Evolutionary conservation across 2,797 vertebrate genomes (phyloP), one percentile per base, ranked within the genome.

Genomic region (Echiichthys vipera): DNA sequence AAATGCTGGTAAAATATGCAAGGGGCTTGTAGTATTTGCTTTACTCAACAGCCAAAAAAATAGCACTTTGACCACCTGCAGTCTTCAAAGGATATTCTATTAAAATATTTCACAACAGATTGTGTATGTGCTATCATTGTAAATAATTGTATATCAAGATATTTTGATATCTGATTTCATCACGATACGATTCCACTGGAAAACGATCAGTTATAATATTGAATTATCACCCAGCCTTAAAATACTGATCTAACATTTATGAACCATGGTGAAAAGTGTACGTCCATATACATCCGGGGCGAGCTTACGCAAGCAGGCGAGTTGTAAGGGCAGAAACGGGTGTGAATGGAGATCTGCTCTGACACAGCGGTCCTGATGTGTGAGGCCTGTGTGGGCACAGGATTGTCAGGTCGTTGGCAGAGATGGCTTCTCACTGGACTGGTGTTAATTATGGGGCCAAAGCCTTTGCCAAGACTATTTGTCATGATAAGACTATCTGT

Each of bases 381-480:
- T 47, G 76, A 81, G 71, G 78, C 74, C 80, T 58, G 43, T 63
- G 66, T 67, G 66, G 71, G 78, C 72, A 57, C 55, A 51, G 67
- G 71, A 50, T 72, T 54, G 71, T 66, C 80, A 74, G 87, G 80
- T 80, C 27, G 20, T 37, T 56, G 78, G 54, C 65, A 64, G 46
- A 82, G 46, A 81, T 37, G 67, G 40, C 63, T 84, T 61, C 68
- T 87, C 85, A 42, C 69, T 83, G 74, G 63, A 46, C 71, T 59
- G 77, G 77, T 81, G 80, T 75, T 88, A 86, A 88, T 82, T 75
- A 80, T 64, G 66, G 58, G 70, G 80, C 74, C 65, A 79, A 73
- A 80, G 77, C 75, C 80, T 74, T 71, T 74, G 76, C 69, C 75
- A 84, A 61, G 56, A 50, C 81, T 49, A 74, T 82, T 80, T 73